A percentile compares a stretch with the other conserved stretches of the same genome.
Conservation (phyloP, 53 echinoderm and acorn worm species). For the Holothuria scabra region DNA sequence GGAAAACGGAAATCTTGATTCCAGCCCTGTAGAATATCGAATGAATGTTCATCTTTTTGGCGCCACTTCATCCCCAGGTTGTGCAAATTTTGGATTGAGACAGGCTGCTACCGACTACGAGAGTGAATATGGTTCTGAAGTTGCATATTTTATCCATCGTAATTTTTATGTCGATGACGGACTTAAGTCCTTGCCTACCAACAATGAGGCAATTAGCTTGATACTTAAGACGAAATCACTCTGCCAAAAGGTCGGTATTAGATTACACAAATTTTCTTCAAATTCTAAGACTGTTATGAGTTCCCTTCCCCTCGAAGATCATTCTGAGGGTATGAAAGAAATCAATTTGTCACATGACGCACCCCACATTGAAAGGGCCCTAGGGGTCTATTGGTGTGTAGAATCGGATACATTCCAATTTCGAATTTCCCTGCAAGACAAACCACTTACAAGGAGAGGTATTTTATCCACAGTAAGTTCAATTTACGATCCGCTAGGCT, state of each 20-base stretch:
- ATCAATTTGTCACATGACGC: slow-evolving; percentile 24
- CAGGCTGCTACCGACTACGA: slow-evolving; percentile 14
- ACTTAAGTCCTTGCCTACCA: slow-evolving; percentile 54
- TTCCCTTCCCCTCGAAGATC: slow-evolving; percentile 52
- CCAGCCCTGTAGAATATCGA: too few relatives aligned
- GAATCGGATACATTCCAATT: slow-evolving; percentile 60
- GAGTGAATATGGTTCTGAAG: slow-evolving; percentile 24
- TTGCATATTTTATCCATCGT: slow-evolving; percentile 62
- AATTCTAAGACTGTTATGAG: slow-evolving; percentile 56
- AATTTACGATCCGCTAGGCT: slow-evolving; percentile 71
- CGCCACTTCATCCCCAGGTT: slow-evolving; percentile 59
- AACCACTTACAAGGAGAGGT: slow-evolving; percentile 46
- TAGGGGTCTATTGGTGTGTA: slow-evolving; percentile 55
- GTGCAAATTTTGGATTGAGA: slow-evolving; percentile 61
- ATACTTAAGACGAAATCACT: slow-evolving; percentile 29
- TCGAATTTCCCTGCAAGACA: slow-evolving; percentile 20
- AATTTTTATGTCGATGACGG: too few relatives aligned
- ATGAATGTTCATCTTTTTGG: slow-evolving; percentile 62
- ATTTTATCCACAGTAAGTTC: slow-evolving; percentile 66
- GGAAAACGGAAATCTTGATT: background rate
- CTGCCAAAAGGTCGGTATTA: slow-evolving; percentile 55
- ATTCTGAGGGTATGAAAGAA: slow-evolving; percentile 45
- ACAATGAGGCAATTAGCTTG: slow-evolving; percentile 53
- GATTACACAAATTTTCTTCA: slow-evolving; percentile 62
- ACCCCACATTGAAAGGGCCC: slow-evolving; percentile 52